phyloP scores from a whole-genome alignment of 2,888 invertebrate genomes.

The Caenorhabditis uteleia region DNA sequence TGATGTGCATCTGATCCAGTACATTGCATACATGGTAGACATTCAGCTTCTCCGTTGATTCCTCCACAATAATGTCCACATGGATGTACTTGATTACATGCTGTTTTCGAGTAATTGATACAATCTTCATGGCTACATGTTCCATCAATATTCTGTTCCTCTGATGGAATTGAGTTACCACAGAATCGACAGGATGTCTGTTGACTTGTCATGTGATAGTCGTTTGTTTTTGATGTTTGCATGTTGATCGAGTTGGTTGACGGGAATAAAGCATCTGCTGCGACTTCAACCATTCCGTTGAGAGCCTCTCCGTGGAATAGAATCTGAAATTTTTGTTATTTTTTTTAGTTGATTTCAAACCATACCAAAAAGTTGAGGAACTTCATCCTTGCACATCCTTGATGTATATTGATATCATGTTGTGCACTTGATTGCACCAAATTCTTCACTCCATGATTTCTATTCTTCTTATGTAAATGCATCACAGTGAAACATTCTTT shows the following conservation, averaged over 20 bases:
- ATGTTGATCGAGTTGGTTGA: constrained; percentile 9
- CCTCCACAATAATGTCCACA: constrained; percentile 81
- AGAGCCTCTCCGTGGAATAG: constrained; percentile 90
- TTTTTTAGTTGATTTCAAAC: not conserved
- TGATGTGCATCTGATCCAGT: constrained; percentile 77
- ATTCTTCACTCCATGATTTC: constrained; percentile 69
- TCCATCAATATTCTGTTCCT: constrained; percentile 80
- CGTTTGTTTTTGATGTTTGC: not conserved
- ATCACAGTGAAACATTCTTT: constrained; percentile 92
- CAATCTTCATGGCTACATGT: constrained; percentile 93
- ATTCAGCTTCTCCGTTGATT: constrained; percentile 35
- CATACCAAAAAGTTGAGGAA: constrained; percentile 85
- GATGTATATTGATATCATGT: constrained; percentile 89
- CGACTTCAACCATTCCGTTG: constrained; percentile 83
- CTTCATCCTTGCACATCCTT: constrained; percentile 90
- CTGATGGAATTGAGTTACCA: constrained; percentile 34
- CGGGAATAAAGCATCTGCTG: constrained; percentile 74
- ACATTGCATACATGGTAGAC: constrained; percentile 48
- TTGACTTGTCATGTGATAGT: constrained; percentile 6
- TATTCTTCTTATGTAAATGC: constrained; percentile 86
- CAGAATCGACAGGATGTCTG: constrained; percentile 49
- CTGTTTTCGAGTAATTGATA: constrained; percentile 82
- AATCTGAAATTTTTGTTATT: constrained; percentile 69
- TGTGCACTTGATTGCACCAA: constrained; percentile 26
- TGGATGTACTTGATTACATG: constrained; percentile 78